phyloP scores from a whole-genome alignment of 2,113 vertebrate species.

The Chitala chitala region DNA sequence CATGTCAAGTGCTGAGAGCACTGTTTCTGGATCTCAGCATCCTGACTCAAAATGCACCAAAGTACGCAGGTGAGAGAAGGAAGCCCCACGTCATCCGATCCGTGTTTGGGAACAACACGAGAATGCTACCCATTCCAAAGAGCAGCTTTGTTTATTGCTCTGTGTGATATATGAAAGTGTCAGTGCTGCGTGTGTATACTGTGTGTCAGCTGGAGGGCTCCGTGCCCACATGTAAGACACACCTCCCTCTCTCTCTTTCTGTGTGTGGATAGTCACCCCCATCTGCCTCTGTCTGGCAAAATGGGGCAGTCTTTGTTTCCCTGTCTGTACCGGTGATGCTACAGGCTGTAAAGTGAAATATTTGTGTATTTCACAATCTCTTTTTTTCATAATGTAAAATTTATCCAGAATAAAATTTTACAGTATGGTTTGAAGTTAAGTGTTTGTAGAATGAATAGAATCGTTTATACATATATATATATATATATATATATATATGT shows the following conservation, averaged over 20 bases:
- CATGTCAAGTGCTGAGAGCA: not conserved
- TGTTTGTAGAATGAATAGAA: not conserved
- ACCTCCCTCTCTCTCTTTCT: not conserved
- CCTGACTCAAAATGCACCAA: not conserved
- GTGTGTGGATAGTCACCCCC: not conserved
- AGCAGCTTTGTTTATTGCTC: slow-evolving; percentile 31
- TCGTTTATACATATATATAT: no score
- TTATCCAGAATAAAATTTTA: not conserved
- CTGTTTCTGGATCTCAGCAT: not conserved
- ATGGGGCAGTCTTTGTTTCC: no score
- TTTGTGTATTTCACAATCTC: not conserved
- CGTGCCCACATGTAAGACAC: slow-evolving; percentile 17
- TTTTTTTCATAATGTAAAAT: not conserved
- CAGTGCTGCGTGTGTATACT: slow-evolving; percentile 38
- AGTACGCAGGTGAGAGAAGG: not conserved
- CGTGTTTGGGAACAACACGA: slow-evolving; percentile 6
- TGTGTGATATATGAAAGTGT: slow-evolving; percentile 39
- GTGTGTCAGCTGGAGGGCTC: slow-evolving; percentile 30
- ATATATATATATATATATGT: no score
- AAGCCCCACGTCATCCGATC: not conserved
- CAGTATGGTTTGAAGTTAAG: not conserved
- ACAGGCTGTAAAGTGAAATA: not conserved
- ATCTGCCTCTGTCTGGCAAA: not conserved
- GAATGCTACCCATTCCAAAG: slow-evolving; percentile 24
- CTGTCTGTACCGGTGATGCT: slow-evolving; percentile 1